Percentiles rank a stretch among this genome's conserved stretches.
Evolutionary conservation across 2,113 vertebrate species (phyloP).

Genomic region (Phalacrocorax brasilianus): DNA sequence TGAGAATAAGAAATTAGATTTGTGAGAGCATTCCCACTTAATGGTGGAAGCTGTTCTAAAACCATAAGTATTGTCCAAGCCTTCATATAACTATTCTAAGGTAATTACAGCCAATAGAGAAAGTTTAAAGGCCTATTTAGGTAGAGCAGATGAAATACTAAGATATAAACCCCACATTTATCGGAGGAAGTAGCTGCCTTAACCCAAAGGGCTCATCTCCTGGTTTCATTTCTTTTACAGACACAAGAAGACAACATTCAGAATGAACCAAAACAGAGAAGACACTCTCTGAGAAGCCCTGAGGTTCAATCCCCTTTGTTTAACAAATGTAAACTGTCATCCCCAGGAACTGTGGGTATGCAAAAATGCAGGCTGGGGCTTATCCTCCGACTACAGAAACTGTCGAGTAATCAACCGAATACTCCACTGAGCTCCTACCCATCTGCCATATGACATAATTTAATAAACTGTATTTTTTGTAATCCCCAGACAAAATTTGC

Average conservation of each 20-base stretch:
- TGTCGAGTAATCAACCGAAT: neutral
- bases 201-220: neutral
- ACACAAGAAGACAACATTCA: neutral
- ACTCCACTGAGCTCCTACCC: constrained; percentile 14
- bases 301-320: neutral
- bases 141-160: neutral
- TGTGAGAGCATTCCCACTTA: neutral
- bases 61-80: neutral
- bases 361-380: neutral
- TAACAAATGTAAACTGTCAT: neutral
- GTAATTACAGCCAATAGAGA: neutral
- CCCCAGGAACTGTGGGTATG: neutral
- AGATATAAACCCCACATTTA: neutral
- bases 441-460: constrained; percentile 42
- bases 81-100: neutral
- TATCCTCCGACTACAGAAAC: neutral
- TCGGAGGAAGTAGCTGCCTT: neutral
- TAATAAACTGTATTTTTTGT: constrained; percentile 32
- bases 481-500: constrained; percentile 15
- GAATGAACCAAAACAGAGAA: neutral
- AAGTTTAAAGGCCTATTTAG: neutral
- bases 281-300: neutral
- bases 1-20: constrained; percentile 35
- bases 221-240: neutral
- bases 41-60: neutral